Conservation (phyloP, 2,113 vertebrate genomes). For the Petrocephalus zakoni region DNA sequence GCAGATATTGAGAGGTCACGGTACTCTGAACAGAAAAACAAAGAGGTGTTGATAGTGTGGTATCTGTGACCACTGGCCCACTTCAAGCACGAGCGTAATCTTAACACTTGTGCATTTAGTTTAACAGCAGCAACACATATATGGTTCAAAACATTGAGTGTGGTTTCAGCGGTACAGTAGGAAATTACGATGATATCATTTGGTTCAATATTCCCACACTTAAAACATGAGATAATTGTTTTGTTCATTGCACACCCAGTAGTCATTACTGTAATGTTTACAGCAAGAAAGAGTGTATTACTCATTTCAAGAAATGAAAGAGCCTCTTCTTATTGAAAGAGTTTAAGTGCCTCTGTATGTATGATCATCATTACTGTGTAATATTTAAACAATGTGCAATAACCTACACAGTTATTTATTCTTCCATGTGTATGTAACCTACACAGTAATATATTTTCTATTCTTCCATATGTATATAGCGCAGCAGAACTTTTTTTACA, state of each 20-base stretch:
- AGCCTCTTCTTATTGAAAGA: too few relatives aligned
- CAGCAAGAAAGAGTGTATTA: not conserved
- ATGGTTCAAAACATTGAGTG: not conserved
- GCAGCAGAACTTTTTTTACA: too few relatives aligned
- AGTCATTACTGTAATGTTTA: not conserved
- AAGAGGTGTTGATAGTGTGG: not conserved
- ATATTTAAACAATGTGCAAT: too few relatives aligned
- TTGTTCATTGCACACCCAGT: not conserved
- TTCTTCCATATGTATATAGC: too few relatives aligned
- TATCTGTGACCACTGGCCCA: not conserved
- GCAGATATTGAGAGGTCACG: not conserved
- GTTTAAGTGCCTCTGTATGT: too few relatives aligned
- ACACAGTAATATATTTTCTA: too few relatives aligned
- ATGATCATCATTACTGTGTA: too few relatives aligned
- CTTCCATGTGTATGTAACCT: too few relatives aligned
- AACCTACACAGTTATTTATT: too few relatives aligned
- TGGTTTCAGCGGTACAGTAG: not conserved
- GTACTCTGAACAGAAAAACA: not conserved
- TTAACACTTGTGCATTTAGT: too few relatives aligned
- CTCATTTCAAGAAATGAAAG: not conserved
- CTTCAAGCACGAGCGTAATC: not conserved
- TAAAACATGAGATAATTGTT: not conserved
- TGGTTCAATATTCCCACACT: not conserved
- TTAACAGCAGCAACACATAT: not conserved
- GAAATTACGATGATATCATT: not conserved